phyloP scores from a whole-genome alignment of 2,797 vertebrate species.

The Synaphobranchus kaupii region DNA sequence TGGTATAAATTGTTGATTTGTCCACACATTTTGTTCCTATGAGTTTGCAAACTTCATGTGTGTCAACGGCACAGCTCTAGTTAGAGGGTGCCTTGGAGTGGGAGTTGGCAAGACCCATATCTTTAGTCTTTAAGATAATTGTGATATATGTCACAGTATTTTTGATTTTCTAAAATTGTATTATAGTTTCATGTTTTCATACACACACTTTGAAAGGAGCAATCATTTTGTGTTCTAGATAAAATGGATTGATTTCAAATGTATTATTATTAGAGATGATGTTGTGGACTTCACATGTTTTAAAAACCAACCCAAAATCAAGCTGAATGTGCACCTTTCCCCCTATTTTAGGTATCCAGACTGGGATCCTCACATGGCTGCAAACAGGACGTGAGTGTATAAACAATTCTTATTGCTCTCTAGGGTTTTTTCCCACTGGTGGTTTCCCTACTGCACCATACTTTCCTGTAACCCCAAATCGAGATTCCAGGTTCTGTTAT shows the following conservation, averaged over 20 bases:
- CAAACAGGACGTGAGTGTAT: slow-evolving; percentile 61
- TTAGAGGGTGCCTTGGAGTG: background rate
- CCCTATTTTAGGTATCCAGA: slow-evolving; percentile 71
- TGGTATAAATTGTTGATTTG: background rate
- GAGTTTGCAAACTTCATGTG: background rate
- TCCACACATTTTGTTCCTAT: background rate
- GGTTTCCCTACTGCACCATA: background rate
- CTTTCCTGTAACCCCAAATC: background rate
- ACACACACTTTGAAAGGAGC: too few relatives aligned
- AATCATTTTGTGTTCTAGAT: background rate
- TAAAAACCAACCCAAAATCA: background rate
- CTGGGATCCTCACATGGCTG: slow-evolving; percentile 69
- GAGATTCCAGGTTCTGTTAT: background rate
- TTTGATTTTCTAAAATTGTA: background rate
- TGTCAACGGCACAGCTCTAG: background rate
- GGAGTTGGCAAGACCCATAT: background rate
- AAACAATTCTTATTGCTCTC: background rate
- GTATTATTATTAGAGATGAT: background rate
- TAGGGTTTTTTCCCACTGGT: background rate
- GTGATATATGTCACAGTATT: background rate
- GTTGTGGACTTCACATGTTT: background rate
- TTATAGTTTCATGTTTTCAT: too few relatives aligned
- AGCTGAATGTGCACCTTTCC: background rate
- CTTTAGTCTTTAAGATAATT: background rate
- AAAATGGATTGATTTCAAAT: background rate